Conservation (phyloP, 2,888 invertebrate species). For the Drosophila neonasuta region DNA sequence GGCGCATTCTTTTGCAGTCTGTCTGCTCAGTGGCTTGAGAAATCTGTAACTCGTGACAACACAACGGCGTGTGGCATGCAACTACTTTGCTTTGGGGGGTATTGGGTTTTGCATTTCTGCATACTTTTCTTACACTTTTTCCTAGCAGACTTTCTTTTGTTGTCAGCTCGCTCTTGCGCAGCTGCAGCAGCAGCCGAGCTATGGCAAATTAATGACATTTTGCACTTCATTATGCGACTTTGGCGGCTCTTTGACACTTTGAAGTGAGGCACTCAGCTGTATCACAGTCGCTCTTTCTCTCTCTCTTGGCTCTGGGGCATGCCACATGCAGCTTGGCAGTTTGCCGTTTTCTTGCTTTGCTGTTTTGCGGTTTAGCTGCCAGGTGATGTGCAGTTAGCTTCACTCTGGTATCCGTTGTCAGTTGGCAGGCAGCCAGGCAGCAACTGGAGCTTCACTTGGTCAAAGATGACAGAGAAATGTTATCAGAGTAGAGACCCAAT, state of each 20-base stretch:
- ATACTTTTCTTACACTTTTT: slow-evolving; percentile 67
- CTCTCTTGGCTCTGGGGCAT: slow-evolving; percentile 20
- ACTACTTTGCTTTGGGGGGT: slow-evolving; percentile 9
- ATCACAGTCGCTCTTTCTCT: slow-evolving; percentile 29
- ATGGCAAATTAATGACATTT: slow-evolving; percentile 77
- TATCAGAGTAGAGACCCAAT: slow-evolving; percentile 23
- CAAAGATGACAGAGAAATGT: slow-evolving; percentile 35
- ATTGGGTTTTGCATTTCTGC: slow-evolving; percentile 68
- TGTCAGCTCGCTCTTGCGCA: slow-evolving; percentile 34
- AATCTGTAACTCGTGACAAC: slow-evolving; percentile 77
- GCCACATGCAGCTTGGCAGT: slow-evolving; percentile 25
- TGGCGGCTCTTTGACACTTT: slow-evolving; percentile 76
- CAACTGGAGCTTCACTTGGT: slow-evolving; percentile 39
- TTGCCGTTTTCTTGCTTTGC: slow-evolving; percentile 15
- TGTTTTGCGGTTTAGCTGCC: slow-evolving; percentile 62
- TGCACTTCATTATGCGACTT: slow-evolving; percentile 77
- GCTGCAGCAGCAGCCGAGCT: slow-evolving; percentile 57
- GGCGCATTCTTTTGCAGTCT: slow-evolving; percentile 52
- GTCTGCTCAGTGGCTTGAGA: slow-evolving; percentile 72
- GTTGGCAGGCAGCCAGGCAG: not conserved
- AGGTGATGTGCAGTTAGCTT: slow-evolving; percentile 70
- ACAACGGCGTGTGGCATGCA: slow-evolving; percentile 64
- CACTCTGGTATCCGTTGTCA: slow-evolving; percentile 23
- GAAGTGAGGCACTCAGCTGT: slow-evolving; percentile 77
- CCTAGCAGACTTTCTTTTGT: slow-evolving; percentile 66